phyloP scores from a whole-genome alignment of 2,888 invertebrate genomes.

The Barypeithes pellucidus region DNA sequence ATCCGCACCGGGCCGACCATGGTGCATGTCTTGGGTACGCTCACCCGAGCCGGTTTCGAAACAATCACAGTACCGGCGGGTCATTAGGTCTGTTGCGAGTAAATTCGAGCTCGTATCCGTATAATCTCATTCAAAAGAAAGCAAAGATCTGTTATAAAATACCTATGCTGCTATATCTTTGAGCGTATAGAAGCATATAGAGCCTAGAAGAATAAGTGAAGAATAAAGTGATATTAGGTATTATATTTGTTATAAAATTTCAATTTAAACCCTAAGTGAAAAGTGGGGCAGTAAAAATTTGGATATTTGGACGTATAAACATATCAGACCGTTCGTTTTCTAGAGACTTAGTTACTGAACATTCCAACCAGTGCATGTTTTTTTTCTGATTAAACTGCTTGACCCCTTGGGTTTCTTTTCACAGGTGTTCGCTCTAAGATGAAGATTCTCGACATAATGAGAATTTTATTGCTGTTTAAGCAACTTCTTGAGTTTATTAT shows the following conservation, averaged over 20 bases:
- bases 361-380: neutral
- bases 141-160: slow-evolving; percentile 36
- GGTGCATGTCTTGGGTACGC: slow-evolving; percentile 25
- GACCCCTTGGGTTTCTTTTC: slow-evolving; percentile 23
- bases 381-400: slow-evolving; percentile 21
- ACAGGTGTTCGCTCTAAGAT: slow-evolving; percentile 30
- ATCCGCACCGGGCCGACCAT: slow-evolving; percentile 9
- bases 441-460: slow-evolving; percentile 19
- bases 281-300: too few relatives aligned
- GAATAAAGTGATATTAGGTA: too few relatives aligned
- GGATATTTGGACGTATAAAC: too few relatives aligned
- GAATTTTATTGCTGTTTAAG: slow-evolving; percentile 19
- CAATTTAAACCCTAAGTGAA: too few relatives aligned
- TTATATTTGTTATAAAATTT: too few relatives aligned
- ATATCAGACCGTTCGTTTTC: too few relatives aligned
- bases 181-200: neutral
- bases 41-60: slow-evolving; percentile 34
- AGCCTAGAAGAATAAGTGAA: too few relatives aligned
- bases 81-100: slow-evolving; percentile 35
- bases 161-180: slow-evolving; percentile 2
- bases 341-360: neutral
- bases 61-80: slow-evolving; percentile 31
- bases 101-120: slow-evolving; percentile 11
- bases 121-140: slow-evolving; percentile 41
- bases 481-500: neutral